Evolutionary conservation across 1,140 invertebrate species (phyloP), one percentile per base, ranked within the genome.

Genomic region (Telenomus remus): DNA sequence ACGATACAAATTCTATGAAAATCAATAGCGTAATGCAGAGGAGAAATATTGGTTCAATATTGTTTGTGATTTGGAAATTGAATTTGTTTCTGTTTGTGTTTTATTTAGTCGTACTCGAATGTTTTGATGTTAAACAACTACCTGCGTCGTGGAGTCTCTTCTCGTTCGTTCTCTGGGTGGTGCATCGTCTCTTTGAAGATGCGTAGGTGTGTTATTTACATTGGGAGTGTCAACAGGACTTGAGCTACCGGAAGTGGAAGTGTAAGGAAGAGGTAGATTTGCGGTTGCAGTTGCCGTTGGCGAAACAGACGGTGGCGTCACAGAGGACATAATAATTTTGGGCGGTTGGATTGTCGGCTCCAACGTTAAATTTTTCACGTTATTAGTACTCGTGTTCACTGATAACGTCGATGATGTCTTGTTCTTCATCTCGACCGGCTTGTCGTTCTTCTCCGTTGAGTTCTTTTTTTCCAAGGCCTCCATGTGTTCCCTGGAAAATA

Each of bases 131-230:
- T 13, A 13, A 33, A 1, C 1, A 51, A 43, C 56, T 47, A 84
- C 94, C 92, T 96, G 95, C 0, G 95, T 95, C 8, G 94, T 95
- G 0, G 95, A 96, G 81, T 96, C 94, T 73, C 94, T 89, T 27
- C 94, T 87, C 0, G 19, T 39, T 9, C n/a, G 92, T 92, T 19
- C 91, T 50, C 19, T 27, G 6, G 19, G 84, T 39, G 93, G 79
- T 50, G 54, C 7, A 35, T 64, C n/a, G 91, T 83, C 0, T 27
- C 19, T 27, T 27, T 27, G 19, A 27, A 92, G 91, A 75, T 92
- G 92, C 10, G 90, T 89, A 0, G 90, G 90, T 57, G 89, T 89
- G 33, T 89, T 89, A 33, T 88, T 89, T 68, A 91, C 87, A 33
- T 88, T 90, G 1, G 83, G 89, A 71, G 89, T 85, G 7, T 84